Percentiles rank a stretch among this genome's conserved stretches.
These are phyloP conservation scores for Agrochola lota DNA, from an alignment of 2,888 invertebrate species.

Conservation along the genomic window DNA sequence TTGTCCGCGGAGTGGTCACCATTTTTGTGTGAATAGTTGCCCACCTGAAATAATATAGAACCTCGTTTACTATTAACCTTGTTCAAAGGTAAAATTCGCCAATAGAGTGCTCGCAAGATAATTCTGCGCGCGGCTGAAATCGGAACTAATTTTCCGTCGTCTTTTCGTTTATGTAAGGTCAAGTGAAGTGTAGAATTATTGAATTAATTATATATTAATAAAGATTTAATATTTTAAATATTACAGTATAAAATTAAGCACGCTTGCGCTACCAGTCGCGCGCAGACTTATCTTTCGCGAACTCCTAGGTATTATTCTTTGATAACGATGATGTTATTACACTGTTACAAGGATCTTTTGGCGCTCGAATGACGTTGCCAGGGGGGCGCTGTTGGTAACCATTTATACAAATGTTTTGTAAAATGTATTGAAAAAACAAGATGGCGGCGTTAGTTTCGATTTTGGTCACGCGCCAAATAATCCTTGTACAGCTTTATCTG, in stretches of 20 bases:
- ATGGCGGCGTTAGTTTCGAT: neutral
- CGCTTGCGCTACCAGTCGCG: too few relatives aligned
- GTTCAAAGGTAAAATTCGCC: neutral
- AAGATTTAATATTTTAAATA: too few relatives aligned
- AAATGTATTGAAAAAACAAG: neutral
- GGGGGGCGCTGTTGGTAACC: too few relatives aligned
- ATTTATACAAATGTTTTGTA: neutral
- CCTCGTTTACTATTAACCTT: neutral
- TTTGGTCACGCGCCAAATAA: neutral
- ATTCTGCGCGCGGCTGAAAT: too few relatives aligned
- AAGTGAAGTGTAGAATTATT: too few relatives aligned
- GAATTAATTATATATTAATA: too few relatives aligned
- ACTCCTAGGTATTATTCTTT: too few relatives aligned
- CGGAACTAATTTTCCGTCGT: too few relatives aligned
- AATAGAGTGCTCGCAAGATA: neutral
- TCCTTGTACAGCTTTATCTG: neutral
- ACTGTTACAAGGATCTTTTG: neutral
- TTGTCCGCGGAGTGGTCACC: slow-evolving; percentile 84
- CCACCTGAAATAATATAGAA: slow-evolving; percentile 73
- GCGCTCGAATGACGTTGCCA: neutral
- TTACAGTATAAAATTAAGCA: too few relatives aligned
- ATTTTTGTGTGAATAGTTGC: slow-evolving; percentile 82
- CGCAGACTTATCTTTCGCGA: too few relatives aligned
- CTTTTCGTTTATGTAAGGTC: too few relatives aligned
- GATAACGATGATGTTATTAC: too few relatives aligned